Base-by-base conservation (phyloP, 2,797 vertebrate genomes). In the Gallinago nigripennis region DNA sequence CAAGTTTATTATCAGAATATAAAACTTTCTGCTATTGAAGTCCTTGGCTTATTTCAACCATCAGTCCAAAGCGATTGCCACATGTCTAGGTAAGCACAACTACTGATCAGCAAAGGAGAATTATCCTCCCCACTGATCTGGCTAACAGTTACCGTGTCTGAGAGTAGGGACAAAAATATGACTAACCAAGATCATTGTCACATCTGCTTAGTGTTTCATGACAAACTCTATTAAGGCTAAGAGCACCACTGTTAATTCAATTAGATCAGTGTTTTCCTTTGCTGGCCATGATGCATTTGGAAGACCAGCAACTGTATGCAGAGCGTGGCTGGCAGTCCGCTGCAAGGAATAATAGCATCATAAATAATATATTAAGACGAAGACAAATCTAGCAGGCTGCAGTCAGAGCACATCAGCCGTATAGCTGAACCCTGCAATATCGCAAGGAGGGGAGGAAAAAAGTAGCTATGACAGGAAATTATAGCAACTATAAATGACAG, bases 1-100 rank as follows among this genome's bases (percentile, higher is more conserved):
- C 71, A 96, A 96, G 96, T 97, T 84, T 96, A 97, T 97, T 86
- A 94, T 90, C 92, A 92, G 97, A 95, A 96, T 96, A 93, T 95
- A 97, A 97, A 96, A 96, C 95, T 97, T 97, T 89, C 95, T 86
- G 82, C 86, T 96, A 69, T 91, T 97, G 95, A 94, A 70, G 57
- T 96, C 91, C 75, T 94, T 91, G 58, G 60, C 73, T 95, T 88
- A 92, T 95, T 96, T 97, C 93, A 95, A 77, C 87, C 11, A 35
- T 81, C 86, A 90, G 73, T 90, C 88, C 81, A 94, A 97, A 95
- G 85, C 13, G 23, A 94, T 80, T 82, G 56, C 88, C 89, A 90
- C 82, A 69, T 91, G 39, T 97, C 81, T 91, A 78, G 87, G 64
- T 95, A 95, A 97, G 69, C 84, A 84, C 78, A 88, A 90, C 88